Evolutionary conservation across 2,797 vertebrate species (phyloP), one percentile per base, ranked within the genome.

Genomic region (Pseudotriccus pelzelni): DNA sequence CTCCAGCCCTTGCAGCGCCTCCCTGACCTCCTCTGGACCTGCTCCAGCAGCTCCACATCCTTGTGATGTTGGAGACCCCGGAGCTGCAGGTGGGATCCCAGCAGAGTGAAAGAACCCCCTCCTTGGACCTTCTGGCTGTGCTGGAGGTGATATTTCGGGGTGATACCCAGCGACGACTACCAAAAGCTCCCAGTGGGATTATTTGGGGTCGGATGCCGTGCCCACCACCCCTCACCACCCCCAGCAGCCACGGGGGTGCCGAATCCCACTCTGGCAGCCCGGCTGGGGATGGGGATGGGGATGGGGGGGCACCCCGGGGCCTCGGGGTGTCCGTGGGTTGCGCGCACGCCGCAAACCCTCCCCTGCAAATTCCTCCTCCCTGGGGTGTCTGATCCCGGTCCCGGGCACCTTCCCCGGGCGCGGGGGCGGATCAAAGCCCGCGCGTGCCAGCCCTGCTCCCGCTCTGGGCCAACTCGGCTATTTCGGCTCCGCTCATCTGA

Each of bases 391-490:
- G 96, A 88, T 93, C 76, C 93, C 58, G 1, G 1, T 37, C 72
- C 90, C 90, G 2, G 91, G 39, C 76, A 67, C 90, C 85, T 72
- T 84, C 70, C 77, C 77, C 6, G 34, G 67, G 76, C 12, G 72
- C 32, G 93, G 94, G 92, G 95, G 94, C 0, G 70, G 94, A 96
- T 95, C 95, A 95, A 95, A 96, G 95, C 23, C 83, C 53, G 79
- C 92, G 69, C 90, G 92, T 95, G 96, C 90, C 96, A 56, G 70
- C 60, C 92, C 77, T 4, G 70, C 91, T 69, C 8, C 84, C 4
- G 91, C 93, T 79, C 90, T 63, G 85, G 49, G 94, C 96, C 93
- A 92, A 64, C 7, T 52, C 0, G 80, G 92, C 80, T 86, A 80
- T 85, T 90, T 75, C 0, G 47, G 94, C 39, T 83, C 12, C 66